Base-by-base conservation (phyloP, 2,113 vertebrate species). In the Hyaena hyaena region DNA sequence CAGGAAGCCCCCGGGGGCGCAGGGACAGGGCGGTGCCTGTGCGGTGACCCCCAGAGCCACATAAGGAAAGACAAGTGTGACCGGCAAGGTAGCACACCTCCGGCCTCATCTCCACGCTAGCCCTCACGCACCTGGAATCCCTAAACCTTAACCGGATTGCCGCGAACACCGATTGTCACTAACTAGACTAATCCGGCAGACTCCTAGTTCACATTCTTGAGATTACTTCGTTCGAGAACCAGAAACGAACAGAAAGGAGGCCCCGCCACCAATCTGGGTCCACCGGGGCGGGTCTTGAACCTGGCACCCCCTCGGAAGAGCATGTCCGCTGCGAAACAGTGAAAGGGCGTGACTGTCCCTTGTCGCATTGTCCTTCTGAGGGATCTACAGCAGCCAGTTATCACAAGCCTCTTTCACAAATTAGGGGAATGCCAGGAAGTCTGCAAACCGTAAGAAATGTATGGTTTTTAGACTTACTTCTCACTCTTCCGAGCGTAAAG, bases 41-140 rank as follows among this genome's bases (percentile, higher is more conserved):
- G 69, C 93, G 88, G 87, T 93, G 93, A 97, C 95, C 96, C 96
- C 85, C 90, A 93, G 85, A 96, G 65, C 71, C 81, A 97, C 71
- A 66, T 58, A 91, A 48, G 63, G 69, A 92, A 95, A 93, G 93
- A 96, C 96, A 96, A 97, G 94, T 33, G 79, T 0, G 5, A 76
- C 73, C 90, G 91, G 33, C 31, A 66, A 45, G 61, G 95, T 35
- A 2, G 28, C 28, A 48, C 63, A 65, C 95, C 76, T 88, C 58
- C 16, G 48, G 63, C 23, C 33, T 88, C 94, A 65, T 88, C 95
- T 50, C 85, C 45, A 21, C 7, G 33, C 90, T 39, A 93, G 74
- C 65, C 90, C 71, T 69, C 48, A 84, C 23, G 1, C 17, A 11
- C 4, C 28, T 23, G 24, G 65, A 24, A 39, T 35, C n/a, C 23